A percentile compares a stretch with the other conserved stretches of the same genome.
These are phyloP conservation scores for Lomographa bimaculata DNA, from an alignment of 2,888 invertebrate species.

Conservation along the genomic window DNA sequence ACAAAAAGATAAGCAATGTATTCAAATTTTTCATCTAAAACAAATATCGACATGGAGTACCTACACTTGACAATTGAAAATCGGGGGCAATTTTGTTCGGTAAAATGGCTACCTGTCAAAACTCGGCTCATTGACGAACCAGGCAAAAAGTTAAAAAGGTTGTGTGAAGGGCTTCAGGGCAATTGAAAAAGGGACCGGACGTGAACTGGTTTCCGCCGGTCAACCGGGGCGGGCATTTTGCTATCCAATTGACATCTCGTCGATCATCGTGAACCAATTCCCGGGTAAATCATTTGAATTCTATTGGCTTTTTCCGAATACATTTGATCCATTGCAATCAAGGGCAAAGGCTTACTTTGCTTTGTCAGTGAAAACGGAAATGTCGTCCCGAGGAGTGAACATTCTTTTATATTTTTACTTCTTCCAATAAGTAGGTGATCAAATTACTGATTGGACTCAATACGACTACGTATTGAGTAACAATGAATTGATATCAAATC, in stretches of 20 bases:
- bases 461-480: too few relatives aligned
- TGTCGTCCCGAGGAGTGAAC: conserved; percentile 1
- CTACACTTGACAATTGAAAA: neutral
- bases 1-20: too few relatives aligned
- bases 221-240: conserved; percentile 23
- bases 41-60: too few relatives aligned
- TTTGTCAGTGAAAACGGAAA: conserved; percentile 12
- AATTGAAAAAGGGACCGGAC: conserved; percentile 27
- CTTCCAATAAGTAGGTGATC: too few relatives aligned
- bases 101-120: conserved; percentile 19
- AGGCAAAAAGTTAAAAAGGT: conserved; percentile 24
- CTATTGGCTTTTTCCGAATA: conserved; percentile 20
- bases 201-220: conserved; percentile 11
- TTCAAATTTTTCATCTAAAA: too few relatives aligned
- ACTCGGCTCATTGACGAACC: conserved; percentile 15
- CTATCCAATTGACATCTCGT: conserved; percentile 30
- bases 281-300: conserved; percentile 24
- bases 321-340: conserved; percentile 14
- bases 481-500: too few relatives aligned
- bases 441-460: too few relatives aligned
- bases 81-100: conserved; percentile 7
- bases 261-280: conserved; percentile 27
- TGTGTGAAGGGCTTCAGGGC: conserved; percentile 23
- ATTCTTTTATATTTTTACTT: too few relatives aligned
- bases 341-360: conserved; percentile 8